Percentiles rank a stretch among this genome's conserved stretches.
Conservation (phyloP, 2,888 invertebrate genomes). For the Drosophila hamatofila region DNA sequence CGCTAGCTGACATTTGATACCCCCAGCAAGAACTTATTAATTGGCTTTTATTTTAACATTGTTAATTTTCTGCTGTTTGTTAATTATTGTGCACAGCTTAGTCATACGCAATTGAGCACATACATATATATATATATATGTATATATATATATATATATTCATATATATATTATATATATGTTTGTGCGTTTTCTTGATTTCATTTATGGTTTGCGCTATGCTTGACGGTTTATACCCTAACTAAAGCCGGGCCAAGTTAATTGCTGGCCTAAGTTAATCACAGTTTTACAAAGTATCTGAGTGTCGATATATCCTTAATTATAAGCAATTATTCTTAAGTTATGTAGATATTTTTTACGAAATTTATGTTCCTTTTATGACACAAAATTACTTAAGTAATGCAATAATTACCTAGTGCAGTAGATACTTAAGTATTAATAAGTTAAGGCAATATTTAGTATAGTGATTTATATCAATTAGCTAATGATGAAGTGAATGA, state of each 20-base stretch:
- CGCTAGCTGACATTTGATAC: conserved; percentile 24
- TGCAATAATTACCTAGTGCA: too few species aligned
- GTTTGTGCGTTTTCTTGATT: conserved; percentile 16
- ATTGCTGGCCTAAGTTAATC: neutral
- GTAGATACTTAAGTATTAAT: too few species aligned
- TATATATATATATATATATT: neutral
- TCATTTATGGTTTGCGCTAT: conserved; percentile 11
- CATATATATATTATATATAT: conserved; percentile 6
- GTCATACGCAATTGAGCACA: conserved; percentile 30
- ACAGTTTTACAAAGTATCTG: neutral
- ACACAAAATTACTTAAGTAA: too few species aligned
- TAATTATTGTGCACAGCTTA: conserved; percentile 34
- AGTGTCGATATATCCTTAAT: neutral
- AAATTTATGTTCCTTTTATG: too few species aligned
- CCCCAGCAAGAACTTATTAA: conserved; percentile 31
- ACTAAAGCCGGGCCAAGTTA: neutral
- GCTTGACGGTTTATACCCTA: conserved; percentile 24
- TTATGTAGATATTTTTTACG: too few species aligned
- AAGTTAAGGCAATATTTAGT: too few species aligned
- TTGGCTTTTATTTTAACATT: conserved; percentile 32
- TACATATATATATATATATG: conserved; percentile 7
- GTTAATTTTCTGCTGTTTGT: conserved; percentile 24
- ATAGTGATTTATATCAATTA: too few species aligned
- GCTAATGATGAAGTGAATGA: too few species aligned
- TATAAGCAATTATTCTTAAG: neutral